Percentiles rank a stretch among this genome's conserved stretches.
Evolutionary conservation across 2,113 vertebrate genomes (phyloP).

Genomic region (Elephantulus edwardii): DNA sequence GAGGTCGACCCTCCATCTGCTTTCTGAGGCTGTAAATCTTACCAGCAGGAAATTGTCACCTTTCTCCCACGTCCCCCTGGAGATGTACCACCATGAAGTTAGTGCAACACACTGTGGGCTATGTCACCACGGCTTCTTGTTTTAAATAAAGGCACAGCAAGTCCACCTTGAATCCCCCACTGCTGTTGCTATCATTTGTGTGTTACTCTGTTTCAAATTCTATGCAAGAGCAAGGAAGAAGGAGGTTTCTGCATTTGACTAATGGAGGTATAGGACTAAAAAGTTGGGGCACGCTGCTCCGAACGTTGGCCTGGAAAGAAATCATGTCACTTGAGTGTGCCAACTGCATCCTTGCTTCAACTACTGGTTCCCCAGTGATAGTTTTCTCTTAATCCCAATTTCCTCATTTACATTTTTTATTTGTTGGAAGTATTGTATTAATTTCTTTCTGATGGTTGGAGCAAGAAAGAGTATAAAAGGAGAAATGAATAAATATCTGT

Average conservation of each 20-base stretch:
- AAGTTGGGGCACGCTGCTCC: neutral
- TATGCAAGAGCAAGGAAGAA: neutral
- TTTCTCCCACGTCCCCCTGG: too few relatives aligned
- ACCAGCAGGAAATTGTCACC: too few relatives aligned
- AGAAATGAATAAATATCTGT: conserved; percentile 13
- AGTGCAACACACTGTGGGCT: too few relatives aligned
- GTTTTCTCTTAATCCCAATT: neutral
- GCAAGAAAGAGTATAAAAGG: neutral
- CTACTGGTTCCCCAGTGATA: neutral
- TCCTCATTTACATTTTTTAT: neutral
- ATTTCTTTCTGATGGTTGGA: conserved; percentile 17
- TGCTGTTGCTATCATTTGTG: conserved; percentile 21
- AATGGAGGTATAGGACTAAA: neutral
- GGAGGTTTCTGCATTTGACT: conserved; percentile 8
- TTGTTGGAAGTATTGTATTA: conserved; percentile 10
- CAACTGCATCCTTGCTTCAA: neutral
- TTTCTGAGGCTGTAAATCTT: too few relatives aligned
- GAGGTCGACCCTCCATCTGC: too few relatives aligned
- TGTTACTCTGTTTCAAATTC: conserved; percentile 27
- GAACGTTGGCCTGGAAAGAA: neutral
- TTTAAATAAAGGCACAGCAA: neutral
- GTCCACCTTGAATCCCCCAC: neutral
- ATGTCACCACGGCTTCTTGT: too few relatives aligned
- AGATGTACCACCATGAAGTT: too few relatives aligned
- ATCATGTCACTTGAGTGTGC: neutral